These are phyloP conservation scores for Halesus radiatus DNA, from an alignment of 1,140 invertebrate species.

Conservation along the genomic window DNA sequence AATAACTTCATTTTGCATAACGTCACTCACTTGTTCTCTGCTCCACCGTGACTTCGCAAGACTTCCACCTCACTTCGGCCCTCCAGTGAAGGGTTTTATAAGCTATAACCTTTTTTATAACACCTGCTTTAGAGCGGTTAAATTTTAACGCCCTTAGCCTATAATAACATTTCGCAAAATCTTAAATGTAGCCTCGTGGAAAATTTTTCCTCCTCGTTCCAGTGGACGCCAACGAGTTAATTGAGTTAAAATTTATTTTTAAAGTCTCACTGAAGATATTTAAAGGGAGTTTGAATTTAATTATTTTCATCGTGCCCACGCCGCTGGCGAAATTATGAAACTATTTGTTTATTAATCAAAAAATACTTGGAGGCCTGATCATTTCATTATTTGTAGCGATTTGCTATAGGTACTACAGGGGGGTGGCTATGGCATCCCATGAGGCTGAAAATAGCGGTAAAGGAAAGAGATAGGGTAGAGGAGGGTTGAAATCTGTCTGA, in stretches of 20 bases:
- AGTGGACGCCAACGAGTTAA: background rate
- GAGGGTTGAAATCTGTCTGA: too few species aligned
- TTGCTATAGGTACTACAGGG: background rate
- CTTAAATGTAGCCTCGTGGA: conserved; percentile 22
- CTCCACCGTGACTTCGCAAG: background rate
- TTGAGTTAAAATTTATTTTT: conserved; percentile 28
- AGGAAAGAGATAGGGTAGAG: too few species aligned
- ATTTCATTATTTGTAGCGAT: background rate
- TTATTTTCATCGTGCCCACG: conserved; percentile 6
- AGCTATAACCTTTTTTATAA: conserved; percentile 35
- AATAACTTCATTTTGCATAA: too few species aligned
- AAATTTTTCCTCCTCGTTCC: background rate
- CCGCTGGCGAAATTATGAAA: background rate
- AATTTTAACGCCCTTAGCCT: conserved; percentile 25
- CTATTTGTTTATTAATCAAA: background rate
- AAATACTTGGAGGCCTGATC: background rate
- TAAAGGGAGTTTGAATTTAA: conserved; percentile 30
- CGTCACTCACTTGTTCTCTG: too few species aligned
- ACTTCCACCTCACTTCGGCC: conserved; percentile 1
- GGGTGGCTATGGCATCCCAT: too few species aligned
- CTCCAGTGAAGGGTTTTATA: conserved; percentile 35
- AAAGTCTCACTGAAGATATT: conserved; percentile 31
- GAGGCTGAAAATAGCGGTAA: too few species aligned
- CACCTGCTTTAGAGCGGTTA: conserved; percentile 15
- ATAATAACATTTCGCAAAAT: conserved; percentile 28